Evolutionary conservation across 1,140 invertebrate species (phyloP).

Genomic region (Agrypnia vestita): DNA sequence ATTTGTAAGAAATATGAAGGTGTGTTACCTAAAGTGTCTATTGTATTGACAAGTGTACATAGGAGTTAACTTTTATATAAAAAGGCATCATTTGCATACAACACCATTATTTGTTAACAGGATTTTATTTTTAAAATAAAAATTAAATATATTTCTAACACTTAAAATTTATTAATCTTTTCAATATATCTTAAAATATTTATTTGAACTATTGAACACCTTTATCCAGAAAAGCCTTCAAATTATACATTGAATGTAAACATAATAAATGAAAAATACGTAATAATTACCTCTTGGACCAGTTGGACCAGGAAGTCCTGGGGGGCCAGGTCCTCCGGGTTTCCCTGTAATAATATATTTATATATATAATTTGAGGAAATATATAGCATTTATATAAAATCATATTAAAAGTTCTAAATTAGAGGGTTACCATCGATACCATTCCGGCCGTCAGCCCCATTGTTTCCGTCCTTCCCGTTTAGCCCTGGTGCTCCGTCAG

Average conservation of each 20-base stretch:
- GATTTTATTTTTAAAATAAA: no score
- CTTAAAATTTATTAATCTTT: no score
- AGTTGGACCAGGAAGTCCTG: slow-evolving; percentile 75
- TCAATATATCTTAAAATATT: no score
- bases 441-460: slow-evolving; percentile 80
- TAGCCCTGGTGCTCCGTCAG: slow-evolving; percentile 80
- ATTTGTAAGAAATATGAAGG: no score
- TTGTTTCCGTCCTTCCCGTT: slow-evolving; percentile 80
- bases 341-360: slow-evolving; percentile 63
- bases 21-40: no score
- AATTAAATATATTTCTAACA: no score
- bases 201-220: no score
- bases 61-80: no score
- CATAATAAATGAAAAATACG: slow-evolving; percentile 20
- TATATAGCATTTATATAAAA: slow-evolving; percentile 61
- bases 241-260: neutral
- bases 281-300: slow-evolving; percentile 69
- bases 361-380: slow-evolving; percentile 25
- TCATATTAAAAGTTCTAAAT: no score
- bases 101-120: no score
- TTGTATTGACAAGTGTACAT: no score
- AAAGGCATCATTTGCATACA: no score
- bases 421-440: slow-evolving; percentile 78
- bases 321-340: slow-evolving; percentile 73
- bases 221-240: neutral